A percentile compares a stretch with the other conserved stretches of the same genome.
phyloP scores from a whole-genome alignment of 92 coral and sea anemone species.

The Parazoanthus swiftii region DNA sequence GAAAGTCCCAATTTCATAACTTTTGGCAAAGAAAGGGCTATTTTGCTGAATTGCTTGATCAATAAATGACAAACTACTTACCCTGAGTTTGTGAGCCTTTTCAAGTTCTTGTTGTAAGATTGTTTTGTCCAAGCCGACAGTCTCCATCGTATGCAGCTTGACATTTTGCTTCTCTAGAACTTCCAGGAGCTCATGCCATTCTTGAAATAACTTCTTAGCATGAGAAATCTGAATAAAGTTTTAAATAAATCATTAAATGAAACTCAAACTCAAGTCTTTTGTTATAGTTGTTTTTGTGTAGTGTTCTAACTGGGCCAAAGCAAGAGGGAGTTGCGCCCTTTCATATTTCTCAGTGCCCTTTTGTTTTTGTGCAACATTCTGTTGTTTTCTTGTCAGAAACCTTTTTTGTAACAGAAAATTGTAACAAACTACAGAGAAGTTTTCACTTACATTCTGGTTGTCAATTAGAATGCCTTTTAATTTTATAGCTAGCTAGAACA shows the following conservation, averaged over 20 bases:
- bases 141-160: conserved; percentile 60
- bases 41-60: neutral
- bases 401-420: no score
- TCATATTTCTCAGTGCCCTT: no score
- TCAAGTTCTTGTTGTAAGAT: conserved; percentile 65
- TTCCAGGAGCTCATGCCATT: conserved; percentile 66
- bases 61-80: conserved; percentile 10
- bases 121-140: conserved; percentile 39
- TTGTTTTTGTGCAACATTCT: no score
- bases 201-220: conserved; percentile 70
- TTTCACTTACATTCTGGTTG: no score
- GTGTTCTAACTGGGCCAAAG: no score
- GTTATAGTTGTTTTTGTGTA: no score
- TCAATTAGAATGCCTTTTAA: no score
- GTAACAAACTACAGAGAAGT: no score
- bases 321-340: no score
- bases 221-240: conserved; percentile 63
- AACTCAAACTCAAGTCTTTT: neutral
- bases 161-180: conserved; percentile 60
- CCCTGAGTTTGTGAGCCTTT: conserved; percentile 63
- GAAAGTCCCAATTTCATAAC: neutral
- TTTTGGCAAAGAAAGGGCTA: neutral
- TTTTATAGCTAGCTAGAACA: no score
- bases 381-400: no score
- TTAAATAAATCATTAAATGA: neutral